Base-by-base conservation (phyloP, 1,140 invertebrate species). In the Panagrolaimus sp. region DNA sequence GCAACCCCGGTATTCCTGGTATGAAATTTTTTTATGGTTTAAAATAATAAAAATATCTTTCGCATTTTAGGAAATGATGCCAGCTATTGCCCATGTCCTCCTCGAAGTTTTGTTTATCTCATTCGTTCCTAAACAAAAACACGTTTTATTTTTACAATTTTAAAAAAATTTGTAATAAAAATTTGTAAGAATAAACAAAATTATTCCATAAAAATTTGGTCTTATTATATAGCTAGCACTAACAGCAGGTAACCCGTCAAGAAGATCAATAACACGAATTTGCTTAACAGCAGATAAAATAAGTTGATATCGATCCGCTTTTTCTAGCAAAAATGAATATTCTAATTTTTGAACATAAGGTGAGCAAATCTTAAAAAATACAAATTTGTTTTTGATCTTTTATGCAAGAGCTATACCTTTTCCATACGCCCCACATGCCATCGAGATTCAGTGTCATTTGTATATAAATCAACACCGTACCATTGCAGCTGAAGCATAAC, bases 401-500 rank as follows among this genome's bases (percentile, higher is more conserved):
- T 4, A 38, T 38, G 31, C 31, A 38, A 38, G 31, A 38, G 31
- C 7, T 38, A 4, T 63, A 83, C 81, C 70, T 82, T 82, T 68
- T 82, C 80, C 63, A 78, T 46, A 48, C 70, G 74, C 23, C 78
- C 78, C 14, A 69, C 63, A 43, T 80, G 78, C 78, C 78, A 80
- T 51, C 78, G 68, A 14, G 69, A 45, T 14, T 68, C 57, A 13
- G 72, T 79, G 23, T 67, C 57, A 64, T 79, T 79, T 13, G 68
- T 53, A 47, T 68, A 66, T 13, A 53, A 61, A 61, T 82, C 72
- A n/a, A 73, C 65, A 38, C 79, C 79, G 46, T 72, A 82, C 78
- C 78, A 81, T 65, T 82, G 78, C 13, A 81, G 45, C 71, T 82
- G 80, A 9, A 81, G 69, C 11, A 81, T 63, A 20, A 77, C 69